Evolutionary conservation across 1,140 invertebrate species (phyloP).

Genomic region (Leptestheria dahalacensis): DNA sequence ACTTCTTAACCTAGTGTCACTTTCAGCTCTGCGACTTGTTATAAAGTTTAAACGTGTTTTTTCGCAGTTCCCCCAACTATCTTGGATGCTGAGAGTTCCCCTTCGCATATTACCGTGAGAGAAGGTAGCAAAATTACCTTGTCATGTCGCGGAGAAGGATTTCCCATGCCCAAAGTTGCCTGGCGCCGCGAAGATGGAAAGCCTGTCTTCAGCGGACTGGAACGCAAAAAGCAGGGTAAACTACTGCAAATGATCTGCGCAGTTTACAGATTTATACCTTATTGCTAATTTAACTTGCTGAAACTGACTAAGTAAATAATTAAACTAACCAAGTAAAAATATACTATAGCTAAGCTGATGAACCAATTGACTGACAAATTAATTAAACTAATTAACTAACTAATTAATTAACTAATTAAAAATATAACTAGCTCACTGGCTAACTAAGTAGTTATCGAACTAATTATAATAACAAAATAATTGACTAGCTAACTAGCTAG

Average conservation of each 20-base stretch:
- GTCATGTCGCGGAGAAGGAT: conserved; percentile 65
- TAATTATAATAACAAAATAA: not conserved
- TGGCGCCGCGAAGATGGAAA: conserved; percentile 81
- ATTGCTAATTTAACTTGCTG: not conserved
- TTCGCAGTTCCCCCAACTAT: conserved; percentile 74
- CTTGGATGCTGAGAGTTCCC: conserved; percentile 62
- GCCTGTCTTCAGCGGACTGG: conserved; percentile 46
- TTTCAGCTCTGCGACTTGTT: too few species aligned
- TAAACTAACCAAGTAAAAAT: too few species aligned
- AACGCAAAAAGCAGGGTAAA: conserved; percentile 71
- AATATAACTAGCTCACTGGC: not conserved
- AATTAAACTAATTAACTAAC: too few species aligned
- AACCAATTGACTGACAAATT: too few species aligned
- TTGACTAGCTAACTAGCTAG: not conserved
- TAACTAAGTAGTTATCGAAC: not conserved
- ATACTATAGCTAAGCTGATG: too few species aligned
- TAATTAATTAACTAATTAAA: too few species aligned
- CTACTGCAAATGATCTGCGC: conserved; percentile 21
- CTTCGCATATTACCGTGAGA: conserved; percentile 69
- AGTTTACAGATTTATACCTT: not conserved
- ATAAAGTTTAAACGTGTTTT: conserved; percentile 20
- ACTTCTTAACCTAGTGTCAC: too few species aligned
- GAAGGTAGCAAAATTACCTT: conserved; percentile 82
- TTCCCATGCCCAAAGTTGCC: conserved; percentile 70
- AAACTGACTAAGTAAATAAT: not conserved